Percentiles rank a stretch among this genome's conserved stretches.
Conservation (phyloP, 2,113 vertebrate genomes). For the Balaeniceps rex region DNA sequence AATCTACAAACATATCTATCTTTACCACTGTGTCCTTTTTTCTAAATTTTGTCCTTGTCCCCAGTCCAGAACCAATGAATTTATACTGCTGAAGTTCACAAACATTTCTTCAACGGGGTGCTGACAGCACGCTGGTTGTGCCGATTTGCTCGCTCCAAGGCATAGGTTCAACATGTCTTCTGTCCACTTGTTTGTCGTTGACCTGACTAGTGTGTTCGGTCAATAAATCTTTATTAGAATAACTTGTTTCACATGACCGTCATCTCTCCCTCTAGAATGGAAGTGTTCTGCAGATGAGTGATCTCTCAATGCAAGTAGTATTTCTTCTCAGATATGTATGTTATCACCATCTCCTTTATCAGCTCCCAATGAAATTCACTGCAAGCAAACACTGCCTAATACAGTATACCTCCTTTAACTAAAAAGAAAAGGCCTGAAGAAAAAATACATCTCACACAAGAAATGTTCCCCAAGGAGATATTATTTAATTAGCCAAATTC, state of each 20-base stretch:
- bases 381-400: not conserved
- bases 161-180: not conserved
- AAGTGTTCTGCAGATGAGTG: not conserved
- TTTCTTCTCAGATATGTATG: not conserved
- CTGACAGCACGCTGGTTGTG: not conserved
- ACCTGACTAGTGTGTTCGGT: conserved; percentile 3
- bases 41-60: not conserved
- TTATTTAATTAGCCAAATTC: not conserved
- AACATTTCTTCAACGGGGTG: conserved; percentile 1
- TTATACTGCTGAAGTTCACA: not conserved
- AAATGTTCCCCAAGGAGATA: not conserved
- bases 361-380: not conserved
- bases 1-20: not conserved
- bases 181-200: conserved; percentile 28
- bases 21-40: not conserved
- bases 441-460: not conserved
- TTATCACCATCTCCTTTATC: not conserved
- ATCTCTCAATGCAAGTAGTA: not conserved
- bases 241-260: not conserved
- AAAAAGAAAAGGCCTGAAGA: not conserved
- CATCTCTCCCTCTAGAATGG: not conserved
- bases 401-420: not conserved
- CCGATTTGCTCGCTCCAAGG: not conserved
- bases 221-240: conserved; percentile 43
- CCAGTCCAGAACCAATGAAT: not conserved